These are phyloP conservation scores for Podarcis muralis DNA, from an alignment of 2,113 vertebrate species.

Conservation along the genomic window DNA sequence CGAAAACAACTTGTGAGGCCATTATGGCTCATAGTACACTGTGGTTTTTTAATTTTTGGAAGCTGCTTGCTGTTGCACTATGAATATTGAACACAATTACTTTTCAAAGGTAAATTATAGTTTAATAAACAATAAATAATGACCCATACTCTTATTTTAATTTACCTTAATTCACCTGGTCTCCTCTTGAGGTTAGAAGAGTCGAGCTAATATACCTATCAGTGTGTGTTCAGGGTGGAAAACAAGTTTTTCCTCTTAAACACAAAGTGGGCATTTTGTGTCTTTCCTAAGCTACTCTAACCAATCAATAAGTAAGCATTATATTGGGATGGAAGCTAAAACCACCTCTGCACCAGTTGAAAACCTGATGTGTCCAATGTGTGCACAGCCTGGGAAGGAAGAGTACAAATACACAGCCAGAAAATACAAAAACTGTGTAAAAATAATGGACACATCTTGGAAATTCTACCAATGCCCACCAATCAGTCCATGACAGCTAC, in stretches of 20 bases:
- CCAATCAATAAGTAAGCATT: too few relatives aligned
- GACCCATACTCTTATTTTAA: not conserved
- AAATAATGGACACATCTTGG: not conserved
- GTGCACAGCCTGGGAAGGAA: not conserved
- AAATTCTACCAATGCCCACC: not conserved
- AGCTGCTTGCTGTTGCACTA: not conserved
- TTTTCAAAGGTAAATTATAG: slow-evolving; percentile 11
- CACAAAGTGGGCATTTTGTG: not conserved
- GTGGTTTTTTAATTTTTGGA: slow-evolving; percentile 15
- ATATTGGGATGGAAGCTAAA: too few relatives aligned
- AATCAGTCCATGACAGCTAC: not conserved
- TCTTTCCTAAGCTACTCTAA: not conserved
- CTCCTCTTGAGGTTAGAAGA: not conserved
- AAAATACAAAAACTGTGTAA: not conserved
- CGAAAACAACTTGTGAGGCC: slow-evolving; percentile 5
- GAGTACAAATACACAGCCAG: not conserved
- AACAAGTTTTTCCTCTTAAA: not conserved
- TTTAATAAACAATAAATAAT: slow-evolving; percentile 16
- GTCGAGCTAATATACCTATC: not conserved
- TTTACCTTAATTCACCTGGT: not conserved
- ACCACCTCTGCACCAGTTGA: not conserved
- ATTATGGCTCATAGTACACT: not conserved
- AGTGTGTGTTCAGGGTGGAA: not conserved
- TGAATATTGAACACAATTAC: slow-evolving; percentile 23
- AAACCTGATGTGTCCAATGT: not conserved